Base-by-base conservation (phyloP, 2,888 invertebrate species). In the Trachelus tabidus region DNA sequence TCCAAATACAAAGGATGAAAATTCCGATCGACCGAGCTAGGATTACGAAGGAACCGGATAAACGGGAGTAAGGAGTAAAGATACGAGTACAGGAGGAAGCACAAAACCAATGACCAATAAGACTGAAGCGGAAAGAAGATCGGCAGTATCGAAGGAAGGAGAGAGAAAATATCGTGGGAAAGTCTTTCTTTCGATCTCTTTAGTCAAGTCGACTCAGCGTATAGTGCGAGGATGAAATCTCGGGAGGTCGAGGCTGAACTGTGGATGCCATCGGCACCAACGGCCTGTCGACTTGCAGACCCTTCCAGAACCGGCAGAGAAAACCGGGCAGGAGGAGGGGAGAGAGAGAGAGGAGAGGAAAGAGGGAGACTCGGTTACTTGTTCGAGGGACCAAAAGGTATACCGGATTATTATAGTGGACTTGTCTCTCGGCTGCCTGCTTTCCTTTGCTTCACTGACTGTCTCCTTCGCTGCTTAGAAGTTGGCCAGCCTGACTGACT, bases 181-280 rank as follows among this genome's bases (percentile, higher is more conserved):
- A 56, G 23, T 56, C 56, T 56, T 56, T 56, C 23, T 23, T 23
- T 56, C 23, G 56, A 56, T 56, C 23, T 56, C 23, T 23, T 56
- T 56, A 56, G 56, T 9, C 56, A 40, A 40, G 23, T 23, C 23
- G 56, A 56, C 30, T 75, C 33, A 33, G 68, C 73, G 34, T 33
- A 40, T 75, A 33, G 73, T n/a, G 31, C n/a, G 30, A 76, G 75
- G 81, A 82, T 81, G 84, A 77, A 83, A 76, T 80, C 81, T 76
- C 77, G 80, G 73, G 79, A 83, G 81, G 82, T 80, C 77, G 82
- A 82, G 79, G 81, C 79, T 79, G 78, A 81, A 84, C 84, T 83
- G 84, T 84, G 84, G 83, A 84, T 81, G 83, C 81, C 77, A 82
- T 80, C 81, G 77, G 76, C 79, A 78, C 80, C 79, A 80, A 79